Evolutionary conservation across 2,113 vertebrate species (phyloP), one percentile per base, ranked within the genome.

Genomic region (Clarias magur): DNA sequence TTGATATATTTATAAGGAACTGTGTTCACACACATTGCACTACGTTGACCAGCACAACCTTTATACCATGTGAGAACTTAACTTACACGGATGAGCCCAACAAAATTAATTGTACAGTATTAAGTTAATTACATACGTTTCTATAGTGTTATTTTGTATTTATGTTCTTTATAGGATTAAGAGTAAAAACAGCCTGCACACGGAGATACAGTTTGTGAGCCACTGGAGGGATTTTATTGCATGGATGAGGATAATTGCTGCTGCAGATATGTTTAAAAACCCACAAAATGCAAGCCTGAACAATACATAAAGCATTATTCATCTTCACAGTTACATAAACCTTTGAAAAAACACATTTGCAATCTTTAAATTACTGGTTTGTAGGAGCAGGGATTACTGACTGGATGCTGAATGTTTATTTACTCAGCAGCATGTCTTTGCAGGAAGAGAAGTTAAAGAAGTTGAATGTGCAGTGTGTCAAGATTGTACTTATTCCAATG

Each of bases 21-120:
- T n/a, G 3, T 73, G 90, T 92, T 15, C 3, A n/a, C 75, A 75
- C 30, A 54, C 88, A 90, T 34, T 92, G 91, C 70, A 90, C 84
- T 16, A 81, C 83, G 30, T 53, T 17, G 7, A 62, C 25, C 9
- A 88, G 65, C 21, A 91, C 88, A 38, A 68, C 34, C 0, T 92
- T 90, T 82, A 38, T 42, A 21, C 88, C 72, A 0, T 92, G 90
- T 72, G 11, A 19, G 80, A 19, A 11, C 54, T 62, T 9, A 4
- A 86, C 90, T n/a, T 92, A 75, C 27, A 80, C 8, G 42, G 84
- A 85, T 80, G 62, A 86, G 13, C 86, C 87, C 30, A 91, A 89
- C 5, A 30, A 15, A 53, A 27, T 75, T 17, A 75, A 15, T 10
- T 90, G 91, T 83, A 48, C 38, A 34, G 53, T 67, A 75, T 48